These are phyloP conservation scores for Zaprionus ornatus DNA, from an alignment of 1,140 invertebrate genomes.

Conservation along the genomic window DNA sequence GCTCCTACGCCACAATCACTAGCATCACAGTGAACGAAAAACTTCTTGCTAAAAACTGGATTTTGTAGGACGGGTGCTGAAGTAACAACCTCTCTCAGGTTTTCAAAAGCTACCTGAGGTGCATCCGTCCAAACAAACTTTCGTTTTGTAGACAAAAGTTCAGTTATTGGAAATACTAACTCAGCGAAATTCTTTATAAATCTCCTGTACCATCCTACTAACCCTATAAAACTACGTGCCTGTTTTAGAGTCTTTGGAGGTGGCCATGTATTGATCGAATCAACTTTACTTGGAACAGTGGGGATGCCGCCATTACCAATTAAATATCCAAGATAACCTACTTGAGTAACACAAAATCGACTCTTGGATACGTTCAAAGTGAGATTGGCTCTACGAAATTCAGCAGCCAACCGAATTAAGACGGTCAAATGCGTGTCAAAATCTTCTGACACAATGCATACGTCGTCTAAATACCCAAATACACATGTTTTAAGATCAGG, in stretches of 20 bases:
- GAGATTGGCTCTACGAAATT: not conserved
- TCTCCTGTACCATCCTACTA: not conserved
- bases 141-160: not conserved
- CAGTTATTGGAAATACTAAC: not conserved
- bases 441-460: not conserved
- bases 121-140: not conserved
- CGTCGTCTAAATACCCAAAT: not conserved
- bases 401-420: too few species aligned
- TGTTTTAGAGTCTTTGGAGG: not conserved
- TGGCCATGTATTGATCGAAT: too few species aligned
- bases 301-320: too few species aligned
- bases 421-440: too few species aligned
- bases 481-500: too few species aligned
- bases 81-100: too few species aligned
- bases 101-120: not conserved
- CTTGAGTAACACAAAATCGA: too few species aligned
- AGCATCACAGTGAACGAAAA: not conserved
- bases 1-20: too few species aligned
- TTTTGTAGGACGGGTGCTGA: too few species aligned
- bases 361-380: not conserved
- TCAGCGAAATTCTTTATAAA: not conserved
- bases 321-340: too few species aligned
- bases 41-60: not conserved
- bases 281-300: too few species aligned
- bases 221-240: not conserved